Evolutionary conservation across 2,113 vertebrate species (phyloP).

Genomic region (Tragelaphus imberbis): DNA sequence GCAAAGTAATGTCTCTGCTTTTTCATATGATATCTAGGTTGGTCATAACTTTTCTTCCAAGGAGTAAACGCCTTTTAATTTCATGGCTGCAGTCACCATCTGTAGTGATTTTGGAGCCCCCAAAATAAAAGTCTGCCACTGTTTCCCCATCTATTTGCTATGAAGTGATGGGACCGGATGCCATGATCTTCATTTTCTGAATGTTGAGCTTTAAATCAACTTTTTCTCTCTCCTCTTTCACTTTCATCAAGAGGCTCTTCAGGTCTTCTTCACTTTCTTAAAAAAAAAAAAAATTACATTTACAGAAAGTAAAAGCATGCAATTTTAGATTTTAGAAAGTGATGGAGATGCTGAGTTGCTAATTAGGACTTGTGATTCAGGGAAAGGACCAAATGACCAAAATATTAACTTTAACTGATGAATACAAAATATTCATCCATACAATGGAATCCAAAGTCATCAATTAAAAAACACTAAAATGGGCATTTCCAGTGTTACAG

Average conservation of each 20-base stretch:
- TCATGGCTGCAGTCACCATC: neutral
- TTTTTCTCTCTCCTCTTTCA: neutral
- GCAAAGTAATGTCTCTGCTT: neutral
- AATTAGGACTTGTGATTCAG: neutral
- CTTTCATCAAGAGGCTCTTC: neutral
- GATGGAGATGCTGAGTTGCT: neutral
- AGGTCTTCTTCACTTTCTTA: neutral
- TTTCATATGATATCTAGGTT: neutral
- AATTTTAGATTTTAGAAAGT: neutral
- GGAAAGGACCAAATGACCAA: neutral
- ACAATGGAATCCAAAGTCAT: neutral
- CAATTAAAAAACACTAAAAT: neutral
- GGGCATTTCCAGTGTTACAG: neutral
- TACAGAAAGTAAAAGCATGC: neutral
- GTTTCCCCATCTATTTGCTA: neutral
- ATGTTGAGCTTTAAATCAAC: neutral
- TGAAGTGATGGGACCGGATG: accelerated
- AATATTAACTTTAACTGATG: neutral
- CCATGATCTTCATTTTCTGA: neutral
- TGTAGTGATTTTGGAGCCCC: neutral
- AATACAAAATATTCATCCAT: neutral
- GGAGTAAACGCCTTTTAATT: neutral
- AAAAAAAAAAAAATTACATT: neutral
- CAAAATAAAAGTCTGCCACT: neutral
- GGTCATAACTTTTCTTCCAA: neutral